Base-by-base conservation (phyloP, 2,113 vertebrate species). In the Albula glossodonta region DNA sequence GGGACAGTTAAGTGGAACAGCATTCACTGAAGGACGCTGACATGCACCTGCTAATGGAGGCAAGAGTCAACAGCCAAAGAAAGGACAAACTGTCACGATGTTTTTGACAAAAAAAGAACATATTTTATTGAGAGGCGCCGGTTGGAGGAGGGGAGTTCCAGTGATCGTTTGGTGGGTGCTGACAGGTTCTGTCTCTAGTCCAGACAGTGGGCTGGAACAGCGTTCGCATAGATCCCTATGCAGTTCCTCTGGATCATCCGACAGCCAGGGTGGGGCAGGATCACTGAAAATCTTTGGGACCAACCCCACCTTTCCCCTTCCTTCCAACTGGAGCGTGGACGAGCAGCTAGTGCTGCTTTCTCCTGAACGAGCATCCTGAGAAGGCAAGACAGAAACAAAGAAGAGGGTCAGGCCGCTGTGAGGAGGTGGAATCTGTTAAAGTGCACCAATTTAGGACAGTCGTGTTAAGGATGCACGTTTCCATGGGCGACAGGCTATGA, bases 311-410 rank as follows among this genome's bases (percentile, higher is more conserved):
- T 88, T 48, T 79, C 85, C 87, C 82, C 70, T 53, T 77, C 79
- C 51, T 74, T 31, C n/a, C 70, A n/a, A 74, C n/a, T n/a, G n/a
- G 15, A 57, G 60, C 53, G 56, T 74, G 0, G 57, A 41, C 66
- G 84, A 86, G 84, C 70, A 74, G 66, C 88, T 95, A 96, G 91
- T 96, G 95, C 89, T 95, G 95, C 93, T 96, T 96, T 88, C 93
- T 94, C 89, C 95, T 94, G 93, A 96, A 96, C 0, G 95, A 96
- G 86, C 95, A 96, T 85, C 95, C 95, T 96, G 87, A 41, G 31
- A 1, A 41, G 31, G 31, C 1, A 41, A 41, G 5, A 9, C 81
- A 41, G 41, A 84, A 56, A 87, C 63, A 84, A 1, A 17, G 7
- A 85, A 85, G 19, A 84, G 3, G 13, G 4, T 48, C 8, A 22